Percentiles rank a stretch among this genome's conserved stretches.
These are phyloP conservation scores for Ateles fusciceps DNA, from an alignment of 2,797 vertebrate species.

Conservation along the genomic window DNA sequence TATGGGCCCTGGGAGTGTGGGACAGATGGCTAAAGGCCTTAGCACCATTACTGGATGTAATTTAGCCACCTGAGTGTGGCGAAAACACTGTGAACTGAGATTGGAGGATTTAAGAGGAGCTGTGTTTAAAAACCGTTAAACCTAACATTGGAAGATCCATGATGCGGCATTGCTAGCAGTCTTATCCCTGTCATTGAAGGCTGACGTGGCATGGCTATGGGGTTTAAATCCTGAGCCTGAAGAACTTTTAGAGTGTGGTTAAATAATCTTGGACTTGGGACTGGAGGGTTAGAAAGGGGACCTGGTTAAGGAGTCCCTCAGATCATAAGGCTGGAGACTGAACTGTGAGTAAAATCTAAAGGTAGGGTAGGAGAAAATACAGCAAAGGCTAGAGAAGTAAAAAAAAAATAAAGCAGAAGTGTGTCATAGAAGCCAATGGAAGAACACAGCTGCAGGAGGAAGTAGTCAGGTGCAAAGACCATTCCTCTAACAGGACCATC, in stretches of 20 bases:
- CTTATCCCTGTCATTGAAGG: neutral
- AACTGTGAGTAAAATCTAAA: neutral
- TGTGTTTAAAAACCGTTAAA: neutral
- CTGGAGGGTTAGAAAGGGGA: neutral
- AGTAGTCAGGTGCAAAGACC: neutral
- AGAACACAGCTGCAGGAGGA: neutral
- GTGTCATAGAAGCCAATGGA: neutral
- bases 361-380: neutral
- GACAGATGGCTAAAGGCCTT: neutral
- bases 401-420: neutral
- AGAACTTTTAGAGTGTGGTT: neutral
- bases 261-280: neutral
- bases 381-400: neutral
- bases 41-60: neutral
- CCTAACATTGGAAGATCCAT: neutral
- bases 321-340: neutral
- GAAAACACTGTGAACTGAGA: neutral
- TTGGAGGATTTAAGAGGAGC: neutral
- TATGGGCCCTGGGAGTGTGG: neutral
- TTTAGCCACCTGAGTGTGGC: neutral
- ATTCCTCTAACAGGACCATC: neutral
- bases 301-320: neutral
- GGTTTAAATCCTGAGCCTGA: neutral
- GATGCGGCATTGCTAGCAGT: neutral
- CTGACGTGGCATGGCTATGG: neutral